Percentiles rank a stretch among this genome's conserved stretches.
Conservation (phyloP, 1,140 invertebrate species). For the Myzus persicae region DNA sequence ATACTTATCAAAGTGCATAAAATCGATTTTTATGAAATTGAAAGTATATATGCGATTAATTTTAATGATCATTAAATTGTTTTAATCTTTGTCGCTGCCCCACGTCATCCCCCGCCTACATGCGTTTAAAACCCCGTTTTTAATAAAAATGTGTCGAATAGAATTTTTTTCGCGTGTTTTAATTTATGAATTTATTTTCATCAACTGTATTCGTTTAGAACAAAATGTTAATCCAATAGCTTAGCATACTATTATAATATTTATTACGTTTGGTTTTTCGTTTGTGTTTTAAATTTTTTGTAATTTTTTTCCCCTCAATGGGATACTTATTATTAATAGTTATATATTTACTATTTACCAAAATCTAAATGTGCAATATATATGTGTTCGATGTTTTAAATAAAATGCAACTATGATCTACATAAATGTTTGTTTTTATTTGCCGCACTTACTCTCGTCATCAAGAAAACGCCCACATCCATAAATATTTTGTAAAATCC, state of each 20-base stretch:
- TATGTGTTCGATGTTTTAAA: slow-evolving; percentile 33
- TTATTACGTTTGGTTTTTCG: not conserved
- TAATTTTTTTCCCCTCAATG: not conserved
- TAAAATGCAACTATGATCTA: not conserved
- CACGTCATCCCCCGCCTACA: not conserved
- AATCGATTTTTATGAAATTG: not conserved
- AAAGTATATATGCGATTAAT: not conserved
- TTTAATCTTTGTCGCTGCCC: not conserved
- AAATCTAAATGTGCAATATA: slow-evolving; percentile 37
- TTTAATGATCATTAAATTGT: not conserved
- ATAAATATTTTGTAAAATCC: not conserved
- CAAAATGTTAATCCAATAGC: not conserved
- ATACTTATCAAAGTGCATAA: not conserved
- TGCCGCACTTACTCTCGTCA: not conserved
- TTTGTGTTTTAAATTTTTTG: slow-evolving; percentile 16
- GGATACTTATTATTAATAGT: not conserved
- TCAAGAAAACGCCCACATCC: not conserved
- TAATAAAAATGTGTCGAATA: not conserved
- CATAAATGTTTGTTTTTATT: not conserved
- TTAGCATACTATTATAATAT: not conserved
- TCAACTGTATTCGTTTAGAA: not conserved
- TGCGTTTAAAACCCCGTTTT: not conserved
- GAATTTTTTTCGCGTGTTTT: not conserved
- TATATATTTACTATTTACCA: not conserved
- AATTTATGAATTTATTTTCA: not conserved